Evolutionary conservation across 2,888 invertebrate genomes (phyloP).

Genomic region (Diarsia brunnea): DNA sequence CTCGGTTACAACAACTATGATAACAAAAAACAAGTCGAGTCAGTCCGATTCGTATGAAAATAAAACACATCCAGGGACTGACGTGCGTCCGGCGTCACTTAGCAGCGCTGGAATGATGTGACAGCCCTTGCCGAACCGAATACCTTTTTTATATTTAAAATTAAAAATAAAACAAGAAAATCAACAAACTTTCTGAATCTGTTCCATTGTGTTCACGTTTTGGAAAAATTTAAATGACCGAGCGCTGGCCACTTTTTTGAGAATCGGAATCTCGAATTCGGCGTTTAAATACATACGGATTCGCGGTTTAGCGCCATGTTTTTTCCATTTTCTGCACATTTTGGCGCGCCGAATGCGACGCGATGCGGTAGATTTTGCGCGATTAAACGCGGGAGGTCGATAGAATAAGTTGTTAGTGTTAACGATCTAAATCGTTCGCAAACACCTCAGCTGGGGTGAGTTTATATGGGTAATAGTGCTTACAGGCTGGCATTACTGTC

Average conservation of each 20-base stretch:
- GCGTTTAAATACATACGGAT: conserved; percentile 90
- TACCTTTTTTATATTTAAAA: conserved; percentile 88
- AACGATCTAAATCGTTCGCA: conserved; percentile 82
- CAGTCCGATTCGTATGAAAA: conserved; percentile 88
- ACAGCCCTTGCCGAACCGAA: conserved; percentile 89
- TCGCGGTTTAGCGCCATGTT: conserved; percentile 91
- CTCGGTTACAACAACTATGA: conserved; percentile 85
- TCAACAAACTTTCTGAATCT: conserved; percentile 82
- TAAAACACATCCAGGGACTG: conserved; percentile 88
- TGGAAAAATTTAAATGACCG: conserved; percentile 90
- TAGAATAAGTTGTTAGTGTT: conserved; percentile 89
- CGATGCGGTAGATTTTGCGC: conserved; percentile 86
- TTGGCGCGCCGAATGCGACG: conserved; percentile 84
- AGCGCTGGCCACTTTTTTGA: conserved; percentile 86
- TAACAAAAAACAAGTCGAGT: conserved; percentile 88
- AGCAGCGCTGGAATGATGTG: conserved; percentile 91
- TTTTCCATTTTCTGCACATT: conserved; percentile 90
- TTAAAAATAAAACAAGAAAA: conserved; percentile 86
- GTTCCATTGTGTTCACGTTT: conserved; percentile 91
- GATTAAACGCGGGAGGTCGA: conserved; percentile 87
- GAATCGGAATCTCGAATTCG: conserved; percentile 86
- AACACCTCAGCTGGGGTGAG: conserved; percentile 74
- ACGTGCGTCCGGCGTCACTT: conserved; percentile 91
- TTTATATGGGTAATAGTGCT: conserved; percentile 61
- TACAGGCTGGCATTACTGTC: conserved; percentile 34